Conservation (phyloP, 2,888 invertebrate genomes). For the Cynaeus angustus region DNA sequence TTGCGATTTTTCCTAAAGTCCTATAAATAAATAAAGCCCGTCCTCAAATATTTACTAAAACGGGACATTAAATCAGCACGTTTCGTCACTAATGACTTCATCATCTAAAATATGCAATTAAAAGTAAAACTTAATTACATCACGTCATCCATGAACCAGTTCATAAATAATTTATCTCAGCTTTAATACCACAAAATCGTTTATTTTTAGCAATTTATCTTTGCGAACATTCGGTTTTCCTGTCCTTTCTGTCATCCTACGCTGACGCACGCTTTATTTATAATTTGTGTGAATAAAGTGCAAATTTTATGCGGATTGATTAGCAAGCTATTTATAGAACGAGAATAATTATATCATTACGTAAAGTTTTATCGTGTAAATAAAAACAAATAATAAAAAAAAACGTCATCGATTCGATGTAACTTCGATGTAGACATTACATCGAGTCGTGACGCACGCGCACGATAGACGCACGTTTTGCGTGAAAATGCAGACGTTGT, state of each 20-base stretch:
- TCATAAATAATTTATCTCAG: no score
- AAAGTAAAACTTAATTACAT: no score
- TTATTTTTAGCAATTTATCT: no score
- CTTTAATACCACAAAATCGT: no score
- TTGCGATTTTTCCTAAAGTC: no score
- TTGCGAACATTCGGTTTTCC: no score
- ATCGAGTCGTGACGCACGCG: conserved; percentile 48
- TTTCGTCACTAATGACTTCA: no score
- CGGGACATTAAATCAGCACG: no score
- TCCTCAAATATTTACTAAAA: no score
- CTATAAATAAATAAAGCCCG: no score
- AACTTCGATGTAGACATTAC: conserved; percentile 20
- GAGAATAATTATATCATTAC: conserved; percentile 2
- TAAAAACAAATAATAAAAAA: conserved; percentile 15
- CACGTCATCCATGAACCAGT: no score
- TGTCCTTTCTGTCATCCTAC: neutral
- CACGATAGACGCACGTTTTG: conserved; percentile 28
- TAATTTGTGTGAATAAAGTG: conserved; percentile 9
- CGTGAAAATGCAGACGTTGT: neutral
- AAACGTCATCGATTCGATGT: conserved; percentile 22
- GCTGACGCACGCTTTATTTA: conserved; percentile 15
- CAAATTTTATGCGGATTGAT: conserved; percentile 16
- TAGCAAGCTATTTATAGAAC: conserved; percentile 17
- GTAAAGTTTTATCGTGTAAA: neutral
- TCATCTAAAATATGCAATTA: no score